phyloP scores from a whole-genome alignment of 2,113 vertebrate species.

The Cololabis saira region DNA sequence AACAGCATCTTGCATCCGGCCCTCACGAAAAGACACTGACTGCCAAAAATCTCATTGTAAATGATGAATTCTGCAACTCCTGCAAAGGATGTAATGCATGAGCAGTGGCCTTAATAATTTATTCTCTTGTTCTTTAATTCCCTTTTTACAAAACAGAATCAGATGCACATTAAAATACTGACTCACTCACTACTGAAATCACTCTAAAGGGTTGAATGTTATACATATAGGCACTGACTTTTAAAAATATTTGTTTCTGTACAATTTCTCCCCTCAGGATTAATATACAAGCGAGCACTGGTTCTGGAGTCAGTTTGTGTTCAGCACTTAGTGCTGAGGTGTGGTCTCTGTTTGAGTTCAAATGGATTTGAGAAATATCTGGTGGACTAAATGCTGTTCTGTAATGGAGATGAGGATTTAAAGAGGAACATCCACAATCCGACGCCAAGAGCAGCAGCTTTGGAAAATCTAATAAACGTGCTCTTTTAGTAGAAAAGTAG shows the following conservation, averaged over 20 bases:
- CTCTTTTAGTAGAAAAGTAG: slow-evolving; percentile 4
- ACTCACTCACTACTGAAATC: slow-evolving; percentile 33
- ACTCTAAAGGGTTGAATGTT: slow-evolving; percentile 28
- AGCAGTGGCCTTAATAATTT: slow-evolving; percentile 57
- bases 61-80: not conserved
- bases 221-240: slow-evolving; percentile 26
- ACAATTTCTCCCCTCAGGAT: slow-evolving; percentile 37
- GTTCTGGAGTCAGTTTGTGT: slow-evolving; percentile 15
- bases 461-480: slow-evolving; percentile 42
- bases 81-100: slow-evolving; percentile 12
- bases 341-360: slow-evolving; percentile 52
- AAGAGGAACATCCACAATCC: slow-evolving; percentile 30
- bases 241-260: not conserved
- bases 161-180: slow-evolving; percentile 26
- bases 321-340: slow-evolving; percentile 17
- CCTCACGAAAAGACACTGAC: too few species aligned
- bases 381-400: slow-evolving; percentile 42
- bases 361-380: slow-evolving; percentile 53
- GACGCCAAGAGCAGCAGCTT: slow-evolving; percentile 15
- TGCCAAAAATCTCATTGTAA: slow-evolving; percentile 19
- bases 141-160: slow-evolving; percentile 32
- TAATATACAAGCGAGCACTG: slow-evolving; percentile 24
- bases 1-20: too few species aligned
- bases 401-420: slow-evolving; percentile 41
- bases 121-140: slow-evolving; percentile 19